Evolutionary conservation across 1,140 invertebrate species (phyloP).

Genomic region (Cydia fagiglandana): DNA sequence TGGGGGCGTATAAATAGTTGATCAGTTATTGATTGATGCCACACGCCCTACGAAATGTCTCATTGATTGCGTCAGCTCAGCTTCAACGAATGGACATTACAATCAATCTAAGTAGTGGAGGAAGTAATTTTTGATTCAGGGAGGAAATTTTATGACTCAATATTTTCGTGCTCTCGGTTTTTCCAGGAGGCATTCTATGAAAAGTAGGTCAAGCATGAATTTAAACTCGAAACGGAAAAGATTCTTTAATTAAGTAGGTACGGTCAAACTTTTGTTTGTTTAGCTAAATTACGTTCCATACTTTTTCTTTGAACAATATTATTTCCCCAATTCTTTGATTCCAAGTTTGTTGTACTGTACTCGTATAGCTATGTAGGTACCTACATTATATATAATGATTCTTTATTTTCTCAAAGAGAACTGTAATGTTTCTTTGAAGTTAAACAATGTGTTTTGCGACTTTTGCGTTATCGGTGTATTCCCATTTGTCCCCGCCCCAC

Average conservation of each 20-base stretch:
- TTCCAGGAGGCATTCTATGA: not conserved
- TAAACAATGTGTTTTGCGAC: too few relatives aligned
- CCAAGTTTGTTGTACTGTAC: not conserved
- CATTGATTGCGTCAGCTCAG: slow-evolving; percentile 16
- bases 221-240: not conserved
- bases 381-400: too few relatives aligned
- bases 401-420: too few relatives aligned
- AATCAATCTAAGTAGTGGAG: not conserved
- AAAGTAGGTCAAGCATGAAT: not conserved
- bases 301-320: not conserved
- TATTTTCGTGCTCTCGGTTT: not conserved
- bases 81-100: not conserved
- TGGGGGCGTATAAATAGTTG: slow-evolving; percentile 26
- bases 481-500: too few relatives aligned
- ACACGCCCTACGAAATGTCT: slow-evolving; percentile 17
- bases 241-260: not conserved
- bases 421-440: too few relatives aligned
- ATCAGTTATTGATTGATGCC: slow-evolving; percentile 27
- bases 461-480: too few relatives aligned
- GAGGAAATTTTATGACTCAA: not conserved
- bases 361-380: not conserved
- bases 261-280: not conserved
- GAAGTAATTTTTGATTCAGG: slow-evolving; percentile 20
- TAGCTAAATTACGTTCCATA: not conserved
- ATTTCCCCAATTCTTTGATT: not conserved